These are phyloP conservation scores for Acrocephalus arundinaceus DNA, from an alignment of 2,113 vertebrate species.

Conservation along the genomic window DNA sequence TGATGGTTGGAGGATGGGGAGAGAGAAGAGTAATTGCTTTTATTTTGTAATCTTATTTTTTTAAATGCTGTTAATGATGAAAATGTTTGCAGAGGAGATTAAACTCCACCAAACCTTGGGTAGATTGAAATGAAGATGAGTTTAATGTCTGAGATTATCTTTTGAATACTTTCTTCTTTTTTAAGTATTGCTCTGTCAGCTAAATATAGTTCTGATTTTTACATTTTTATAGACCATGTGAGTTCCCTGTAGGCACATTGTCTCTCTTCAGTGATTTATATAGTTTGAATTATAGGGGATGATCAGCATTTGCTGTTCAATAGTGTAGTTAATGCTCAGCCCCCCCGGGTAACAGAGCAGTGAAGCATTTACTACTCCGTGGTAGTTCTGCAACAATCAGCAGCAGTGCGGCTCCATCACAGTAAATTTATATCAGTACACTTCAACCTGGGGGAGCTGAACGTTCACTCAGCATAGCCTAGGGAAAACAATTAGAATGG, in stretches of 20 bases:
- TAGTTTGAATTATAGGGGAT: slow-evolving; percentile 47
- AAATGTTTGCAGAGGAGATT: background rate
- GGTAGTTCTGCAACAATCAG: slow-evolving; percentile 59
- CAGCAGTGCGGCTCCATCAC: slow-evolving; percentile 19
- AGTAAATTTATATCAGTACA: slow-evolving; percentile 63
- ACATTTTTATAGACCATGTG: slow-evolving; percentile 55
- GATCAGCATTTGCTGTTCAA: slow-evolving; percentile 68
- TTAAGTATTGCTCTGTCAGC: background rate
- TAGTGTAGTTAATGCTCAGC: slow-evolving; percentile 71
- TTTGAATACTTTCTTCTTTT: background rate
- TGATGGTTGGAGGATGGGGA: background rate
- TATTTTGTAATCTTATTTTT: background rate
- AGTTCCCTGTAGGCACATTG: slow-evolving; percentile 60
- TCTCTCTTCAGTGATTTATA: slow-evolving; percentile 70
- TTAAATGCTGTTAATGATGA: background rate
- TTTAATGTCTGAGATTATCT: slow-evolving; percentile 8
- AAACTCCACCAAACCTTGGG: background rate
- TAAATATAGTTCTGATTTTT: slow-evolving; percentile 56
- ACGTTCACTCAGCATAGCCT: slow-evolving; percentile 21
- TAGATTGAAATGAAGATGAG: background rate
- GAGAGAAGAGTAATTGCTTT: background rate
- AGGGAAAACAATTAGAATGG: slow-evolving; percentile 56
- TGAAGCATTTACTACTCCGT: slow-evolving; percentile 51
- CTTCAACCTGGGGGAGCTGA: slow-evolving; percentile 18
- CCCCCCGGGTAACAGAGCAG: slow-evolving; percentile 52